Base-by-base conservation (phyloP, 2,888 invertebrate genomes). In the Ophraella communa region DNA sequence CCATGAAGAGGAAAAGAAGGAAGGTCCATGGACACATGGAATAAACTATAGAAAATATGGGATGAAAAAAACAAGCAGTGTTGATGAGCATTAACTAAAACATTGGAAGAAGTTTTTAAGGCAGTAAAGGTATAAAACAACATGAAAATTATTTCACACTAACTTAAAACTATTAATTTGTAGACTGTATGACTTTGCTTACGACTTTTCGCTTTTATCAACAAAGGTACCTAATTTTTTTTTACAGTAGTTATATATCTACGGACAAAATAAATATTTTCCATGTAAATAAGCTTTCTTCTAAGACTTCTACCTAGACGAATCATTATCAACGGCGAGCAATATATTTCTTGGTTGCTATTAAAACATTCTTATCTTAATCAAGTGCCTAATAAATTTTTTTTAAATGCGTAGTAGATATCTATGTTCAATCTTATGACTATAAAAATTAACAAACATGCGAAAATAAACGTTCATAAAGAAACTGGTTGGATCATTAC, bases 321-420 rank as follows among this genome's bases (percentile, higher is more conserved):
- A 8, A 18, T 45, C 20, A 20, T 18, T 10, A 45, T 18, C 8
- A 39, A 45, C 20, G 20, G 45, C 20, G 5, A 39, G 18, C 20
- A 8, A 10, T 27, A 45, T 45, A 45, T 45, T 45, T 45, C 45
- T 20, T 45, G n/a, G 14, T 17, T n/a, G 8, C 49, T 49, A 23
- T 49, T 49, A 49, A 49, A 49, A 49, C 24, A 49, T 24, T 49
- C 23, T 49, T 49, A 49, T 49, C 49, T 49, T 14, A 24, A 49
- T 49, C 5, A 8, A 49, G 14, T 24, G n/a, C 3, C 7, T 24
- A 49, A 49, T 49, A 49, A 49, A 49, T 14, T 8, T 49, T 45
- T 27, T 24, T 17, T 1, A 49, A 49, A 24, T 49, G 23, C 24
- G 23, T 49, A 49, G 35, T 14, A 35, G 35, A n/a, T 33, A n/a